Evolutionary conservation across 2,113 vertebrate species (phyloP).

Genomic region (Eudyptes chrysolophus): DNA sequence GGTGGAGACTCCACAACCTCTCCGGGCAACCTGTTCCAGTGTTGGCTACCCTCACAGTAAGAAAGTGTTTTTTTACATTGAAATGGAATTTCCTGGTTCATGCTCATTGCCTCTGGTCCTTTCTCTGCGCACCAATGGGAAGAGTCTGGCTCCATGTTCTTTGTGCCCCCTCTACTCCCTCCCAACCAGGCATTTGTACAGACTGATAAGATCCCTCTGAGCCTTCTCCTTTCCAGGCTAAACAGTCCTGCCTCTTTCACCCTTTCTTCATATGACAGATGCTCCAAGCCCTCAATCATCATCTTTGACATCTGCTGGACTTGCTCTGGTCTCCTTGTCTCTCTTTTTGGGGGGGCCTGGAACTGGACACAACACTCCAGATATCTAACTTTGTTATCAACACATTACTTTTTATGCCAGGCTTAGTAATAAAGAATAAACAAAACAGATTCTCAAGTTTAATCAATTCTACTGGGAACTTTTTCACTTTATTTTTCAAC

Average conservation of each 20-base stretch:
- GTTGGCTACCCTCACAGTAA: background rate
- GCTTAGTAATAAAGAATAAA: background rate
- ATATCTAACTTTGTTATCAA: background rate
- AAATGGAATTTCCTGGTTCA: background rate
- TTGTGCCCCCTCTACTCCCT: fast-evolving
- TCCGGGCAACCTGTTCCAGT: background rate
- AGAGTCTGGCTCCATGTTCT: background rate
- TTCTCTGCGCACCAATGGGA: background rate
- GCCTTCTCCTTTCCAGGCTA: background rate
- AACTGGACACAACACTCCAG: background rate
- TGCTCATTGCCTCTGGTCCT: background rate
- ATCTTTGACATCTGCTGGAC: background rate
- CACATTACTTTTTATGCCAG: background rate
- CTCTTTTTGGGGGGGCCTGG: background rate
- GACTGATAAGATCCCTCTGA: background rate
- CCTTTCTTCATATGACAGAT: background rate
- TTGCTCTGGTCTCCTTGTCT: background rate
- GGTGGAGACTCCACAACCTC: background rate
- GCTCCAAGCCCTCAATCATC: background rate
- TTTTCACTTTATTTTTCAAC: background rate
- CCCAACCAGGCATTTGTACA: background rate
- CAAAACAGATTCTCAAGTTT: background rate
- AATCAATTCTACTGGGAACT: background rate
- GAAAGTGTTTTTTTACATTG: background rate
- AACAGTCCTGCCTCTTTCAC: background rate